These are phyloP conservation scores for Malacosoma neustria DNA, from an alignment of 2,888 invertebrate genomes.

Conservation along the genomic window DNA sequence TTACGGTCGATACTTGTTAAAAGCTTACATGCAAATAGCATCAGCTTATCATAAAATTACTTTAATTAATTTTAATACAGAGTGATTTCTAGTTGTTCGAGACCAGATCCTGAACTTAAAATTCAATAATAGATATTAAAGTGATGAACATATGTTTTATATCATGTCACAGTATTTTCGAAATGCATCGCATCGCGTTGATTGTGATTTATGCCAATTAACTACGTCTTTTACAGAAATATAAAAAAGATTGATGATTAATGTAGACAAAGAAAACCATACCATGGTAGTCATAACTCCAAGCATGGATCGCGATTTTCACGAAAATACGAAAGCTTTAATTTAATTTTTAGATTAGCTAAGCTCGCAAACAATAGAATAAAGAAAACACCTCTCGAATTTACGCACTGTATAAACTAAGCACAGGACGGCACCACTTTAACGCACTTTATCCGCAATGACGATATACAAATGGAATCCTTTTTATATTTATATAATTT, in stretches of 20 bases:
- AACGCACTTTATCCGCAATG: constrained; percentile 29
- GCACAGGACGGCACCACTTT: constrained; percentile 59
- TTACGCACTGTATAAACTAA: constrained; percentile 60
- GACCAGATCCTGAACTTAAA: not conserved
- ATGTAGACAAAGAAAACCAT: constrained; percentile 73
- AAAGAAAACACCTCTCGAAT: constrained; percentile 53
- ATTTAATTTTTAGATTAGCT: constrained; percentile 38
- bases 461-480: constrained; percentile 25
- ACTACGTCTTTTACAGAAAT: constrained; percentile 52
- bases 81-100: not conserved
- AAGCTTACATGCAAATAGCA: constrained; percentile 14
- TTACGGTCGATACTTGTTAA: not conserved
- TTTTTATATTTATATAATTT: constrained; percentile 27
- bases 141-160: not conserved
- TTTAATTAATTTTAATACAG: constrained; percentile 9
- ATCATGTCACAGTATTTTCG: not conserved
- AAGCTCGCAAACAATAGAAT: constrained; percentile 59
- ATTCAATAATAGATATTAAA: not conserved
- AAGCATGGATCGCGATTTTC: constrained; percentile 72
- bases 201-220: constrained; percentile 30
- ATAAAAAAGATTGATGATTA: constrained; percentile 44
- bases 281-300: constrained; percentile 75
- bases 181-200: constrained; percentile 26
- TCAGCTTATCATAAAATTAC: constrained; percentile 4
- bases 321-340: constrained; percentile 49